Conservation (phyloP, 2,113 vertebrate species). For the Trachemys scripta region DNA sequence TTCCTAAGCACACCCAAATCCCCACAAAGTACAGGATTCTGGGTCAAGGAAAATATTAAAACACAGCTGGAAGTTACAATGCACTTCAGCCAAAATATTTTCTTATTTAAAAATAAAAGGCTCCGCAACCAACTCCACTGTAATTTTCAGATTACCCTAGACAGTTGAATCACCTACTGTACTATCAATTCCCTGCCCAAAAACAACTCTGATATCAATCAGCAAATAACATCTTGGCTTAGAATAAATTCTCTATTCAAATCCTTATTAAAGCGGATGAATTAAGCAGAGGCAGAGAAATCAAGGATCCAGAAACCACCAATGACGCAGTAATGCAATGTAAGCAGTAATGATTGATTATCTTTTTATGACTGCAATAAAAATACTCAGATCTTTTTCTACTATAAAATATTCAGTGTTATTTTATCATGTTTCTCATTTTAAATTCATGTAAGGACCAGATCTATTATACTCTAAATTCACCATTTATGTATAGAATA, state of each 20-base stretch:
- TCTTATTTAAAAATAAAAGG: not conserved
- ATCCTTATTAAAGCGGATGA: not conserved
- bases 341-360: slow-evolving; percentile 7
- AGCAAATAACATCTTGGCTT: not conserved
- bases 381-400: slow-evolving; percentile 2
- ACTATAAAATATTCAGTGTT: slow-evolving; percentile 56
- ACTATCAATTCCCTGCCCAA: not conserved
- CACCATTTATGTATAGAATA: not conserved
- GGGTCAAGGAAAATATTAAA: not conserved
- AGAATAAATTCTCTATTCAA: not conserved
- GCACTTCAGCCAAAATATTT: not conserved
- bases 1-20: no score
- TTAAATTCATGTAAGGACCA: not conserved
- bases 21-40: not conserved
- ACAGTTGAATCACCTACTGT: not conserved
- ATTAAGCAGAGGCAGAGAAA: not conserved
- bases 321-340: not conserved
- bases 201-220: not conserved
- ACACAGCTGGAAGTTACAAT: not conserved
- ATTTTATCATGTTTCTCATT: slow-evolving; percentile 2
- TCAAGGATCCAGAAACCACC: not conserved
- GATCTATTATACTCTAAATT: not conserved
- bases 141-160: not conserved
- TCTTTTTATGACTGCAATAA: slow-evolving; percentile 27
- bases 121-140: not conserved